A percentile compares a stretch with the other conserved stretches of the same genome.
Conservation (phyloP, 1,140 invertebrate species). For the Magallana ariakensis region DNA sequence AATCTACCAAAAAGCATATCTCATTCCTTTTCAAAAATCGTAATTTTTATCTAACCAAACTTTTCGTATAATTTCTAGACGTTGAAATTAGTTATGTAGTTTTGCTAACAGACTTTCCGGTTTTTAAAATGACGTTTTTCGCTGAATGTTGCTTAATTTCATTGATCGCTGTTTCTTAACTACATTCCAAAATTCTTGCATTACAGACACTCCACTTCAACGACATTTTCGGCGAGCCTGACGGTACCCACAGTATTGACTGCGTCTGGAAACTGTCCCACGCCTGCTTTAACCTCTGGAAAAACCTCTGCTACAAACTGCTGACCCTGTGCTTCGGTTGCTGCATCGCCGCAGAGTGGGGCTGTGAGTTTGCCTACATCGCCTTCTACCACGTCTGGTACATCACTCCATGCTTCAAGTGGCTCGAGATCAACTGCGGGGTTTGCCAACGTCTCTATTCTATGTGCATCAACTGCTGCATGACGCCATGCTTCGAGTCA, state of each 20-base stretch:
- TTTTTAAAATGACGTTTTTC: too few species aligned
- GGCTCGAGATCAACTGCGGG: slow-evolving; percentile 82
- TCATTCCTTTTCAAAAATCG: too few species aligned
- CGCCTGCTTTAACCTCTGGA: slow-evolving; percentile 85
- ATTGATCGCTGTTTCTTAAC: too few species aligned
- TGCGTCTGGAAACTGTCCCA: slow-evolving; percentile 87
- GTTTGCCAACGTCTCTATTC: slow-evolving; percentile 82
- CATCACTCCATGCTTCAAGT: slow-evolving; percentile 74
- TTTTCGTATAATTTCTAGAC: too few species aligned
- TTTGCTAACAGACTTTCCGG: too few species aligned
- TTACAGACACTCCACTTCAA: slow-evolving; percentile 81
- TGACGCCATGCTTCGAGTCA: slow-evolving; percentile 46
- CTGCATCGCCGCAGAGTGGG: slow-evolving; percentile 84
- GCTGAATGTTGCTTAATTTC: too few species aligned
- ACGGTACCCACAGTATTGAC: slow-evolving; percentile 86
- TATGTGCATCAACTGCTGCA: slow-evolving; percentile 82
- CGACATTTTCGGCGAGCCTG: slow-evolving; percentile 88
- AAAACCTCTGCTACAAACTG: slow-evolving; percentile 86
- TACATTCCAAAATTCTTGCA: too few species aligned
- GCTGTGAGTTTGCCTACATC: slow-evolving; percentile 86
- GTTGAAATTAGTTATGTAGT: too few species aligned
- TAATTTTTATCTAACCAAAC: too few species aligned
- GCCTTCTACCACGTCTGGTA: slow-evolving; percentile 82
- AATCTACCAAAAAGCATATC: too few species aligned
- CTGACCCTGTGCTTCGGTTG: slow-evolving; percentile 86